phyloP scores from a whole-genome alignment of 2,113 vertebrate species.

The Acrocephalus kingi region DNA sequence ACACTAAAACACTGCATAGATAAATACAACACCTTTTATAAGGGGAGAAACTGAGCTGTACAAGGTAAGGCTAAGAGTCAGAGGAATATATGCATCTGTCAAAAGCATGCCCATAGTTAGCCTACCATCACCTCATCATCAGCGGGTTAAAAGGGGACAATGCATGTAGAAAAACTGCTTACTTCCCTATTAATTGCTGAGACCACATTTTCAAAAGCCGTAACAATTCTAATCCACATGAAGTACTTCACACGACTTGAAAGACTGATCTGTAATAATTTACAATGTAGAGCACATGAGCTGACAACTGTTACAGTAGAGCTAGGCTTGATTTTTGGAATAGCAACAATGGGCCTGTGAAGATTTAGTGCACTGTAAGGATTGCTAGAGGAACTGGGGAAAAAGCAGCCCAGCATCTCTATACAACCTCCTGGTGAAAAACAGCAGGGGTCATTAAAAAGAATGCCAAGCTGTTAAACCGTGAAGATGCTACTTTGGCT shows the following conservation, averaged over 20 bases:
- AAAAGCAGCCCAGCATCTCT: background rate
- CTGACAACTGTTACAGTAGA: background rate
- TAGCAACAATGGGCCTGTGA: background rate
- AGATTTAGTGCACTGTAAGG: background rate
- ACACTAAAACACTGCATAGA: background rate
- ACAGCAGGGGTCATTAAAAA: background rate
- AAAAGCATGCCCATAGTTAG: background rate
- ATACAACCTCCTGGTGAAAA: background rate
- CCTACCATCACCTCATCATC: background rate
- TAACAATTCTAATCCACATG: background rate
- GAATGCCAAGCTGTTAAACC: background rate
- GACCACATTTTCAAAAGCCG: background rate
- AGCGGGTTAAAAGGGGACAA: background rate
- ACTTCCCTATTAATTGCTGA: background rate
- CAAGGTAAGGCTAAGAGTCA: background rate
- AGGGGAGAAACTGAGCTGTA: background rate
- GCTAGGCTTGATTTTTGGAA: background rate
- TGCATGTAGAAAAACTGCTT: background rate
- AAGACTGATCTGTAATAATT: background rate
- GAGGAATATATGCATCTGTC: background rate
- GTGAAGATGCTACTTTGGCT: slow-evolving; percentile 2
- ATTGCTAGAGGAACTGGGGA: slow-evolving; percentile 7
- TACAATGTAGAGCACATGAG: background rate
- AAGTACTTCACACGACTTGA: background rate
- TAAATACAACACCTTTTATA: background rate